These are phyloP conservation scores for Xestobium rufovillosum DNA, from an alignment of 2,888 invertebrate genomes.

Conservation along the genomic window DNA sequence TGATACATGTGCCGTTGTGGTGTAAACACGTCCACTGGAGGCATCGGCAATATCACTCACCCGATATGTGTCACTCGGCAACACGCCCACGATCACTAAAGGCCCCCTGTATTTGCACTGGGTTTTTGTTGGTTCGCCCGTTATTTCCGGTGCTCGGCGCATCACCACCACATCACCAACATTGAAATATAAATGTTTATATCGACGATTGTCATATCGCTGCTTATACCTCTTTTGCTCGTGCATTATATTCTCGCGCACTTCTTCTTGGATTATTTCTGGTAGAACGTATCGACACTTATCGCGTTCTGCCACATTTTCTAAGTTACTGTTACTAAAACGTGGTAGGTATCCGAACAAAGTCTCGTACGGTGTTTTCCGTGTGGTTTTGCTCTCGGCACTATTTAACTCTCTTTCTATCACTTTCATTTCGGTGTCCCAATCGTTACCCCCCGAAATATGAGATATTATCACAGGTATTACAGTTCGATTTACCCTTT, in stretches of 20 bases:
- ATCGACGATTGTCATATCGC: constrained; percentile 10
- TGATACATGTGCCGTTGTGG: constrained; percentile 9
- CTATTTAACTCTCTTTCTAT: constrained; percentile 19
- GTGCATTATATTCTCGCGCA: too few relatives aligned
- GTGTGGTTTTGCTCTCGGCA: constrained; percentile 17
- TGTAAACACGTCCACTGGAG: constrained; percentile 4
- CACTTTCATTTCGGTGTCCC: constrained; percentile 15
- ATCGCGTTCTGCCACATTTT: constrained; percentile 8
- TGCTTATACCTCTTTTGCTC: constrained; percentile 4
- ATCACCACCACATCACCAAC: too few relatives aligned
- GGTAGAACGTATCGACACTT: too few relatives aligned
- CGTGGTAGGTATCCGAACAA: constrained; percentile 17
- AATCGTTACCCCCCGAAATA: constrained; percentile 6
- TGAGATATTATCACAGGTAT: constrained; percentile 14
- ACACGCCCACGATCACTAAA: constrained; percentile 6
- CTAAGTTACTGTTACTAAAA: constrained; percentile 10
- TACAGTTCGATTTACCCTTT: constrained; percentile 17
- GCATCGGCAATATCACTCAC: constrained; percentile 1
- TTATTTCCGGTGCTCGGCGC: constrained; percentile 5
- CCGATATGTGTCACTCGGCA: constrained; percentile 11
- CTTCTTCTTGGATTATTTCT: too few relatives aligned
- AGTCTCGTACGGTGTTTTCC: constrained; percentile 19
- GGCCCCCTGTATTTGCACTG: constrained; percentile 11
- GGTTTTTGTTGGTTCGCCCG: constrained; percentile 10
- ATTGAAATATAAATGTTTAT: too few relatives aligned